Evolutionary conservation across 2,888 invertebrate species (phyloP), one percentile per base, ranked within the genome.

Genomic region (Polietes domitor): DNA sequence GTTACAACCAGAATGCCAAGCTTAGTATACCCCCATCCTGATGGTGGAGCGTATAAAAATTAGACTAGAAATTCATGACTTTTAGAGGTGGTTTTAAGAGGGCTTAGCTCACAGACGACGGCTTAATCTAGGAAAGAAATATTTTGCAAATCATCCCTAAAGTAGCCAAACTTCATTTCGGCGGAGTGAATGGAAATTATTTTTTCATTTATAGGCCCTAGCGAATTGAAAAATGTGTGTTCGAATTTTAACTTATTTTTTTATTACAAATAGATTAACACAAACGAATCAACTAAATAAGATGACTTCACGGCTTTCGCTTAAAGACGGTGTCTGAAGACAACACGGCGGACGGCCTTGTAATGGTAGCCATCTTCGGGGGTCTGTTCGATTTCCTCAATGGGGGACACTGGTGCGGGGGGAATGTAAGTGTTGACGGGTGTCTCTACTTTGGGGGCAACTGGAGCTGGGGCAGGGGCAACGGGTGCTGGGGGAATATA

Each of bases 281-380:
- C 32, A n/a, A 61, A 28, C 26, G 15, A 61, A 26, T 61, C 28
- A 61, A 61, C 61, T 28, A 28, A 61, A 61, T 12, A 7, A 7
- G 12, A 37, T 32, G 6, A 9, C 37, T 37, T 7, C 10, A 37
- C 6, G 37, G 6, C 6, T 37, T 37, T 47, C 47, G 80, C 68
- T 86, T 89, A 90, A 47, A 77, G 77, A 37, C 87, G 87, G 75
- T 87, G 87, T 85, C 89, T 90, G 87, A 86, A 88, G 85, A 90
- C 90, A 77, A 87, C 86, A 86, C 90, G 90, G 71, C 89, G 91
- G 41, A 88, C 90, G 73, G 90, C 86, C 87, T 87, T 88, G 87
- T 90, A 90, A 76, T 86, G 91, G 86, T 90, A 91, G 41, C 89
- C 89, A 87, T 91, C 91, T 73, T 79, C 86, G 12, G 89, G 86